Evolutionary conservation across 2,797 vertebrate species (phyloP).

Genomic region (Meriones psammophilus): DNA sequence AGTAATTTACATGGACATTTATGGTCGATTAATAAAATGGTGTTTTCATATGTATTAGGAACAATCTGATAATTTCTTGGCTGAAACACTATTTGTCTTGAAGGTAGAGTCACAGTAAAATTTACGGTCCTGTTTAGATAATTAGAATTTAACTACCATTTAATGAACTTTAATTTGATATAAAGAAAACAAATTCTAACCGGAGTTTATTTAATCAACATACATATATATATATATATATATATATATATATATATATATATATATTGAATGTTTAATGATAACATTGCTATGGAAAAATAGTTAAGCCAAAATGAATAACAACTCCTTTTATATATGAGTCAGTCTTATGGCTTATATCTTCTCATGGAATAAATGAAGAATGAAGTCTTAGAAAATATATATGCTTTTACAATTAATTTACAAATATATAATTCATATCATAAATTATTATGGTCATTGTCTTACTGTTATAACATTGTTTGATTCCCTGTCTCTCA

Average conservation of each 20-base stretch:
- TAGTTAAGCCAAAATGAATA: not conserved
- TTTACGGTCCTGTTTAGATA: not conserved
- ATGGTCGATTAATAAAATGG: not conserved
- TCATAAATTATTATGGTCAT: not conserved
- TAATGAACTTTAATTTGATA: not conserved
- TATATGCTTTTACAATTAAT: not conserved
- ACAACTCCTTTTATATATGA: not conserved
- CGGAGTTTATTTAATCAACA: not conserved
- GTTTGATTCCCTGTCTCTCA: not conserved
- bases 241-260: not conserved
- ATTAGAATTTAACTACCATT: not conserved
- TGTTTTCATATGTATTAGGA: not conserved
- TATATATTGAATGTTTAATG: not conserved
- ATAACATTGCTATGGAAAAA: not conserved
- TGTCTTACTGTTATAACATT: not conserved
- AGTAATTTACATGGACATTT: not conserved
- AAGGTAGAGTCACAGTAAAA: not conserved
- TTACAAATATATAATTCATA: not conserved
- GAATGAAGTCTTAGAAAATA: not conserved
- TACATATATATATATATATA: not conserved
- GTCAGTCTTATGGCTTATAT: not conserved
- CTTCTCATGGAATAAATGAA: not conserved
- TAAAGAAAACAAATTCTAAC: not conserved
- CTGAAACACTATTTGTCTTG: not conserved
- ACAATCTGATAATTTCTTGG: not conserved